Evolutionary conservation across 1,140 invertebrate species (phyloP).

Genomic region (Sogatella furcifera): DNA sequence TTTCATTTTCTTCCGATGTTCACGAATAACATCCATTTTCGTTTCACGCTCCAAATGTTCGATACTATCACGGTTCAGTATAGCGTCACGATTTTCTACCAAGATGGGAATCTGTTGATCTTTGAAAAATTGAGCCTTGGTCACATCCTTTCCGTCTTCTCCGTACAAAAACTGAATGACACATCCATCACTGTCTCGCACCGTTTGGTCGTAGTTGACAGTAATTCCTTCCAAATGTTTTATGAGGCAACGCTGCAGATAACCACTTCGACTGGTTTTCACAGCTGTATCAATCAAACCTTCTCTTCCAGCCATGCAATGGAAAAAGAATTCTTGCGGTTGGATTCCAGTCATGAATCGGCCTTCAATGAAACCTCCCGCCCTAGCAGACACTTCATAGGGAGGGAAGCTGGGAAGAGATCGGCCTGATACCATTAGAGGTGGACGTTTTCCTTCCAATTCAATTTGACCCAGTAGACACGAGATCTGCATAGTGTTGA

Average conservation of each 20-base stretch:
- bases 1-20: constrained; percentile 39
- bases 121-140: constrained; percentile 75
- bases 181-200: constrained; percentile 86
- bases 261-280: constrained; percentile 93
- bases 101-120: constrained; percentile 71
- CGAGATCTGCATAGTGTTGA: constrained; percentile 96
- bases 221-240: constrained; percentile 94
- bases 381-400: constrained; percentile 81
- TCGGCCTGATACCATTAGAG: constrained; percentile 86
- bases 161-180: constrained; percentile 97
- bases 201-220: constrained; percentile 87
- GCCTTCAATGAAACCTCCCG: constrained; percentile 92
- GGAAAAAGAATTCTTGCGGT: constrained; percentile 97
- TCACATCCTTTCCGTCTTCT: constrained; percentile 92
- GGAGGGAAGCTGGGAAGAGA: constrained; percentile 86
- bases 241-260: constrained; percentile 93
- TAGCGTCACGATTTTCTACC: constrained; percentile 58
- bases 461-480: constrained; percentile 96
- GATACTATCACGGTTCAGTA: constrained; percentile 46
- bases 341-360: constrained; percentile 95
- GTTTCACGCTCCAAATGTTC: constrained; percentile 43
- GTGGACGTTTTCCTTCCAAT: constrained; percentile 93
- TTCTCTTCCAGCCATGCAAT: constrained; percentile 99
- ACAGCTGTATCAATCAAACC: constrained; percentile 78
- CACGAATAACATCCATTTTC: constrained; percentile 30